Conservation (phyloP, 2,113 vertebrate genomes). For the Caranx melampygus region DNA sequence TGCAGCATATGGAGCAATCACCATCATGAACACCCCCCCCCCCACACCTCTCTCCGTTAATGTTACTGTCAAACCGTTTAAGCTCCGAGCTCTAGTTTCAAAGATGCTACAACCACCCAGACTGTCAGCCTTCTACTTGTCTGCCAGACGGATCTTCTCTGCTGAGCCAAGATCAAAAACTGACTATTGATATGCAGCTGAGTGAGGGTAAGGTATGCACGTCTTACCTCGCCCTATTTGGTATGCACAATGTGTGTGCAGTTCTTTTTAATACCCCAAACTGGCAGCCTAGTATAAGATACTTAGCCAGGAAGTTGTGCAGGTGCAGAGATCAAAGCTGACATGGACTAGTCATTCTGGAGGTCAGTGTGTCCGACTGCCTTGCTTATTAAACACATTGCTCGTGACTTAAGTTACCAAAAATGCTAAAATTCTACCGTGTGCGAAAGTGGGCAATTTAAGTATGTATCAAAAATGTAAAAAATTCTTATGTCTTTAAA, state of each 20-base stretch:
- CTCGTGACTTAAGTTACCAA: background rate
- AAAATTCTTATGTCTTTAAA: background rate
- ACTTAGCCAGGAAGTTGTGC: background rate
- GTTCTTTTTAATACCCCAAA: background rate
- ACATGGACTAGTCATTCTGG: background rate
- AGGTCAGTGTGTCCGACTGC: background rate
- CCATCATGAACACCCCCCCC: background rate
- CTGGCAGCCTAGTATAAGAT: background rate
- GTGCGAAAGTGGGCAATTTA: background rate
- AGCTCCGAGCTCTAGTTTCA: background rate
- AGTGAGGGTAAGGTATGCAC: background rate
- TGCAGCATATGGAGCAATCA: background rate
- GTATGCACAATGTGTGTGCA: background rate
- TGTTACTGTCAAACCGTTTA: background rate
- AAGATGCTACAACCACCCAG: background rate
- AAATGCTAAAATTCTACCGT: background rate
- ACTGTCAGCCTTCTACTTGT: background rate
- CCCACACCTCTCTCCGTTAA: background rate
- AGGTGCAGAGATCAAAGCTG: background rate
- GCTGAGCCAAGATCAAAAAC: background rate
- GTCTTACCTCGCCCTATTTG: background rate
- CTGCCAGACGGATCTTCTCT: background rate
- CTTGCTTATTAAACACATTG: background rate
- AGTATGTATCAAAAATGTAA: background rate
- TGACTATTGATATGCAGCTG: background rate